Conservation (phyloP, 2,113 vertebrate genomes). For the Hippocampus mohnikei region DNA sequence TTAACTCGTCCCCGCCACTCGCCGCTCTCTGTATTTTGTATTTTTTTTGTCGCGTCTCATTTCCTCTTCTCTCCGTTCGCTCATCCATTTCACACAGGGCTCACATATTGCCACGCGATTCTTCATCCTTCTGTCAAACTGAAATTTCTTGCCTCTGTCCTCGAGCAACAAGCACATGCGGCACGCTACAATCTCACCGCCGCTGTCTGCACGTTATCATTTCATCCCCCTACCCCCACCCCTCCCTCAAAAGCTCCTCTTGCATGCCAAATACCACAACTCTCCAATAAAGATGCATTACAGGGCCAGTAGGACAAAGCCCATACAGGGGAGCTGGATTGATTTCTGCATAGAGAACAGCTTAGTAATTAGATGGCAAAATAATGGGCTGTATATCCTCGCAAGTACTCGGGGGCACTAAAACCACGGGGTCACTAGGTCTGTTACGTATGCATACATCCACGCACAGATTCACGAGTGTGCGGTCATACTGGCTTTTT, state of each 20-base stretch:
- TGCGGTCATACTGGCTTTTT: constrained; percentile 32
- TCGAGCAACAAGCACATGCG: constrained; percentile 20
- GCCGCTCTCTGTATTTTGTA: constrained; percentile 19
- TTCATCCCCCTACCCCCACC: constrained; percentile 19
- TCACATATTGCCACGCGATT: constrained; percentile 13
- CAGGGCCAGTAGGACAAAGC: constrained; percentile 37
- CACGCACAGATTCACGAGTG: neutral
- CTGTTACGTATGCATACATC: neutral
- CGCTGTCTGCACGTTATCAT: constrained; percentile 7
- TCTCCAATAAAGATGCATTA: constrained; percentile 40
- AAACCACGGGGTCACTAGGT: constrained; percentile 26
- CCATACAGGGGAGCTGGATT: constrained; percentile 34
- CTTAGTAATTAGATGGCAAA: constrained; percentile 54
- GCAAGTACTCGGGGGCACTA: constrained; percentile 26
- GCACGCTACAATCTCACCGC: constrained; percentile 27
- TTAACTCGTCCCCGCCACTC: constrained; percentile 21
- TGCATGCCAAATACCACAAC: neutral
- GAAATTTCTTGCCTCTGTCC: constrained; percentile 33
- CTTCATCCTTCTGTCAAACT: constrained; percentile 35
- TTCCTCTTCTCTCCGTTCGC: constrained; percentile 27
- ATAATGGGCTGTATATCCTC: constrained; percentile 40
- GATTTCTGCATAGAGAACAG: constrained; percentile 41
- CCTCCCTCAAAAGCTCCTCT: neutral
- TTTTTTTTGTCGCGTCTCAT: constrained; percentile 26
- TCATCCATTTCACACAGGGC: constrained; percentile 10